Evolutionary conservation across 2,113 vertebrate species (phyloP).

Genomic region (Carassius auratus): DNA sequence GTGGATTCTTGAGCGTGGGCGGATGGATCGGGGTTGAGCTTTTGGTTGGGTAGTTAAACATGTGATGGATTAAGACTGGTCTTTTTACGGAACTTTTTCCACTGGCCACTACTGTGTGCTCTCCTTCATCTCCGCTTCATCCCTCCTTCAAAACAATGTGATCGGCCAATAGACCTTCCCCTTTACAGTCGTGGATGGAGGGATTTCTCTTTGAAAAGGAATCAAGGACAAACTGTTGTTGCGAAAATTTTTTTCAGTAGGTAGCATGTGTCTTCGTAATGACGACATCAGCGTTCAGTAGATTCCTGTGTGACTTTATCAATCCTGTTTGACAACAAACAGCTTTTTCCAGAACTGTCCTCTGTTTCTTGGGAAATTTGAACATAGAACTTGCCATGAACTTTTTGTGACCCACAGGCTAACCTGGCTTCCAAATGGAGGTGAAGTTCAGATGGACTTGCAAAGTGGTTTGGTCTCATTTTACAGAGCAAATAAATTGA

Average conservation of each 20-base stretch:
- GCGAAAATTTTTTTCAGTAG: slow-evolving; percentile 36
- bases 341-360: background rate
- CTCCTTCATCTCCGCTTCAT: slow-evolving; percentile 33
- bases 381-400: background rate
- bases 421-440: slow-evolving; percentile 17
- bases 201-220: background rate
- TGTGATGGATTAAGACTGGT: background rate
- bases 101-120: slow-evolving; percentile 46
- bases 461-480: slow-evolving; percentile 9
- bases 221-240: background rate
- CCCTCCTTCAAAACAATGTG: background rate
- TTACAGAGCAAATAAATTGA: slow-evolving; percentile 5
- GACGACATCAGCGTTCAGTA: slow-evolving; percentile 50
- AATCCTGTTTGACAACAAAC: slow-evolving; percentile 8
- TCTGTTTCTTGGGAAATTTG: slow-evolving; percentile 3
- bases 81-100: slow-evolving; percentile 18
- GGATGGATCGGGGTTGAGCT: slow-evolving; percentile 4
- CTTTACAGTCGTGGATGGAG: slow-evolving; percentile 20
- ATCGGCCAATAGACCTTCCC: slow-evolving; percentile 13
- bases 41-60: background rate
- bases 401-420: background rate
- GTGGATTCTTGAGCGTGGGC: background rate
- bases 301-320: slow-evolving; percentile 41
- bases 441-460: background rate
- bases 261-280: slow-evolving; percentile 50